These are phyloP conservation scores for Porphyrio hochstetteri DNA, from an alignment of 2,113 vertebrate genomes.

Conservation along the genomic window DNA sequence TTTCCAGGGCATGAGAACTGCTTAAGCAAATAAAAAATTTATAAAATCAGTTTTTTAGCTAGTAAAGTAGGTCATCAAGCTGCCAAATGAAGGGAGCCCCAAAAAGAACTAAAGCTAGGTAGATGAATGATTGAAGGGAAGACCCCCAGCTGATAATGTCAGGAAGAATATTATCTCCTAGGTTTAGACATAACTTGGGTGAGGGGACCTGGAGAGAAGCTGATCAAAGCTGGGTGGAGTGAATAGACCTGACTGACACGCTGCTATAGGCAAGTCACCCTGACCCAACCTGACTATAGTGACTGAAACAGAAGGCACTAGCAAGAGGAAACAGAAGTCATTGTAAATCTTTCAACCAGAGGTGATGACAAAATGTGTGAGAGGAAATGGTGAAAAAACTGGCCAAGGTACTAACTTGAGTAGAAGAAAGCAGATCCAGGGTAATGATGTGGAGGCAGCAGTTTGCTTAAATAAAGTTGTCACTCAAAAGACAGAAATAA, in stretches of 20 bases:
- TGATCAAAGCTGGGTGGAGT: not conserved
- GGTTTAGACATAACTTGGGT: not conserved
- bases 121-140: not conserved
- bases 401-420: not conserved
- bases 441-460: not conserved
- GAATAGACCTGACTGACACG: not conserved
- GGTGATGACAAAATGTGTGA: not conserved
- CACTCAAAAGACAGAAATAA: not conserved
- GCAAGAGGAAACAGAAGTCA: not conserved
- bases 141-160: rapidly evolving
- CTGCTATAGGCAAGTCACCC: not conserved
- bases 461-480: conserved; percentile 31
- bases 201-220: not conserved
- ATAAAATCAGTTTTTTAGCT: not conserved
- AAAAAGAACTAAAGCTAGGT: not conserved
- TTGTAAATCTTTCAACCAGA: not conserved
- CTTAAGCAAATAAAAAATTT: not conserved
- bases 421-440: not conserved
- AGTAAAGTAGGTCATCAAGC: not conserved
- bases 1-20: not conserved
- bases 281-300: not conserved
- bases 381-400: not conserved
- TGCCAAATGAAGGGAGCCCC: not conserved
- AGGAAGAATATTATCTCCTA: not conserved
- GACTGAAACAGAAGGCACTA: not conserved